Evolutionary conservation across 2,113 vertebrate species (phyloP).

Genomic region (Periophthalmodon schlosseri): DNA sequence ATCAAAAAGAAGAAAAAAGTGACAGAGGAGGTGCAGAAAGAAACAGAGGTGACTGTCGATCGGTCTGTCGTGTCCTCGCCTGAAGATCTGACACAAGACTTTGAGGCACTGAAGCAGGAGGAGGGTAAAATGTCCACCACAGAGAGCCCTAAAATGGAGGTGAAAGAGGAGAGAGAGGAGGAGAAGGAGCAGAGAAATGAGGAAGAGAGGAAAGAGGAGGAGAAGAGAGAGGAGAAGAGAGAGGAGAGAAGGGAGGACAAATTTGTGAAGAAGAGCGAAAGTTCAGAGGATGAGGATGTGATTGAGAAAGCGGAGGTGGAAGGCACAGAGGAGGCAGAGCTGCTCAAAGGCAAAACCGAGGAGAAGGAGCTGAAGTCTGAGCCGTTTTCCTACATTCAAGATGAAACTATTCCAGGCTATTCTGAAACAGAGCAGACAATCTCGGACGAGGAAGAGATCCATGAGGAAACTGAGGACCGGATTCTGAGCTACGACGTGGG

Average conservation of each 20-base stretch:
- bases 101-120: constrained; percentile 88
- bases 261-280: constrained; percentile 56
- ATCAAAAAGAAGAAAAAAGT: constrained; percentile 63
- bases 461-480: constrained; percentile 93
- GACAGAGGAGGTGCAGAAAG: constrained; percentile 60
- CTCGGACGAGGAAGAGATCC: constrained; percentile 94
- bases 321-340: constrained; percentile 85
- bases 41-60: constrained; percentile 74
- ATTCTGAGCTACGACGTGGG: constrained; percentile 87
- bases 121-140: constrained; percentile 69
- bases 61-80: constrained; percentile 88
- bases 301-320: constrained; percentile 91
- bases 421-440: constrained; percentile 98
- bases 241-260: constrained; percentile 61
- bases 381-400: constrained; percentile 93
- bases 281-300: constrained; percentile 77
- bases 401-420: constrained; percentile 96
- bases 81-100: constrained; percentile 96
- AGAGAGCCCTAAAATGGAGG: neutral
- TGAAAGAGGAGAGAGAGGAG: constrained; percentile 47
- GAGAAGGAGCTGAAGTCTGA: constrained; percentile 72
- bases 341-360: constrained; percentile 62
- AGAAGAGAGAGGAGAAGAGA: constrained; percentile 46
- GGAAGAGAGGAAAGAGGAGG: constrained; percentile 61
- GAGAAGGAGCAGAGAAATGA: constrained; percentile 60